These are phyloP conservation scores for Chalcosyrphus nemorum DNA, from an alignment of 2,888 invertebrate genomes.

Conservation along the genomic window DNA sequence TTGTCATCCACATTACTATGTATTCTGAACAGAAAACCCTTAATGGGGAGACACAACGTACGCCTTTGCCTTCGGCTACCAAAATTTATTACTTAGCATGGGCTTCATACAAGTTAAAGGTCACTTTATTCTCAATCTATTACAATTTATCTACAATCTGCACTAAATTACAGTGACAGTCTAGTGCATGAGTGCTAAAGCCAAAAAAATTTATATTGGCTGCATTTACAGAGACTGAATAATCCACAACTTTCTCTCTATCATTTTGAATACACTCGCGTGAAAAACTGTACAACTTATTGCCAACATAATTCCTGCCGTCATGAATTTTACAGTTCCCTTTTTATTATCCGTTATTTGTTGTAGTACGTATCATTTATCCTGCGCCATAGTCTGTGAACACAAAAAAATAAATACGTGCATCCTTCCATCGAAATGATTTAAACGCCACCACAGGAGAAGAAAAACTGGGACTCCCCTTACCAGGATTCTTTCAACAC, in stretches of 20 bases:
- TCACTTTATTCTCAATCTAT: not conserved
- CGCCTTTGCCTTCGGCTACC: too few species aligned
- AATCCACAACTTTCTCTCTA: slow-evolving; percentile 33
- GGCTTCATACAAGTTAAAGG: not conserved
- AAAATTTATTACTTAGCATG: not conserved
- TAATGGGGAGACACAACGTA: too few species aligned
- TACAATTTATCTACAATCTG: not conserved
- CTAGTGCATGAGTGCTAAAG: slow-evolving; percentile 11
- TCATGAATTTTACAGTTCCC: slow-evolving; percentile 58
- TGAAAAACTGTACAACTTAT: slow-evolving; percentile 49
- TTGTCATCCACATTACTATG: too few species aligned
- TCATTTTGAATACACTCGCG: slow-evolving; percentile 19
- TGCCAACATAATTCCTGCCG: slow-evolving; percentile 55
- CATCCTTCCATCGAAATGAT: slow-evolving; percentile 62
- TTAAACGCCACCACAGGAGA: slow-evolving; percentile 28
- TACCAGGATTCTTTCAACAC: not conserved
- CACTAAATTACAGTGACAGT: not conserved
- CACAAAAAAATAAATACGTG: not conserved
- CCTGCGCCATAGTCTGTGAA: slow-evolving; percentile 29
- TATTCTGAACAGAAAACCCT: too few species aligned
- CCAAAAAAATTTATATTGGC: slow-evolving; percentile 3
- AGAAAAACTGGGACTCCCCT: slow-evolving; percentile 18
- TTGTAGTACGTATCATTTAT: slow-evolving; percentile 53
- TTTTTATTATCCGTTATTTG: slow-evolving; percentile 57
- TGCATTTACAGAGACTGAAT: not conserved